These are phyloP conservation scores for Cheilosia variabilis DNA, from an alignment of 2,888 invertebrate genomes.

Conservation along the genomic window DNA sequence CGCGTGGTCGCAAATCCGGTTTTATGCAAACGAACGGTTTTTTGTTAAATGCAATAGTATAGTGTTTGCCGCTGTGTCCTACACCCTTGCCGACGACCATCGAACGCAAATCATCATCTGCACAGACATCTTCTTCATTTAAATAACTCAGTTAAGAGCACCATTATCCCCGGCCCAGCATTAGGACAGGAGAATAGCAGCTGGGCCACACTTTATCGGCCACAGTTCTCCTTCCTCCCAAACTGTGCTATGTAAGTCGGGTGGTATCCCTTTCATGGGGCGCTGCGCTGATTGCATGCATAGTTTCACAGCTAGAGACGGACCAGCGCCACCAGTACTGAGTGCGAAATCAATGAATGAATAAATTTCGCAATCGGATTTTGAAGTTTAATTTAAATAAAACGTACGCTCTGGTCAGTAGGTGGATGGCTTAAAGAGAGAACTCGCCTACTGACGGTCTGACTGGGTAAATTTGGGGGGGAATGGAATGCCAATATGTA, in stretches of 20 bases:
- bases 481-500: neutral
- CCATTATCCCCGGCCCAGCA: conserved; percentile 20
- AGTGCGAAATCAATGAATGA: conserved; percentile 58
- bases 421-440: conserved; percentile 17
- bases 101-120: conserved; percentile 42
- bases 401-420: conserved; percentile 52
- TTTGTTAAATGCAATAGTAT: neutral
- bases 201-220: conserved; percentile 41
- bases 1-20: conserved; percentile 41
- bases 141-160: conserved; percentile 42
- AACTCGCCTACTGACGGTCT: neutral
- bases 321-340: conserved; percentile 4
- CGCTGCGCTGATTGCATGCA: neutral
- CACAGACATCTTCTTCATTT: conserved; percentile 40
- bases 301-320: conserved; percentile 2
- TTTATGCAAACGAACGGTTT: conserved; percentile 51
- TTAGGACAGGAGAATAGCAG: conserved; percentile 22
- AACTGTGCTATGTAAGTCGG: neutral
- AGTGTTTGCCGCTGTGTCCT: neutral
- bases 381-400: conserved; percentile 68
- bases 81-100: conserved; percentile 16
- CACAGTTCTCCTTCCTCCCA: conserved; percentile 26
- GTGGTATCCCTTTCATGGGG: conserved; percentile 32
- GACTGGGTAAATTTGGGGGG: neutral
- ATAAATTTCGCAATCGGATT: conserved; percentile 58